A percentile compares a stretch with the other conserved stretches of the same genome.
Evolutionary conservation across 2,797 vertebrate genomes (phyloP).

Genomic region (Acomys russatus): DNA sequence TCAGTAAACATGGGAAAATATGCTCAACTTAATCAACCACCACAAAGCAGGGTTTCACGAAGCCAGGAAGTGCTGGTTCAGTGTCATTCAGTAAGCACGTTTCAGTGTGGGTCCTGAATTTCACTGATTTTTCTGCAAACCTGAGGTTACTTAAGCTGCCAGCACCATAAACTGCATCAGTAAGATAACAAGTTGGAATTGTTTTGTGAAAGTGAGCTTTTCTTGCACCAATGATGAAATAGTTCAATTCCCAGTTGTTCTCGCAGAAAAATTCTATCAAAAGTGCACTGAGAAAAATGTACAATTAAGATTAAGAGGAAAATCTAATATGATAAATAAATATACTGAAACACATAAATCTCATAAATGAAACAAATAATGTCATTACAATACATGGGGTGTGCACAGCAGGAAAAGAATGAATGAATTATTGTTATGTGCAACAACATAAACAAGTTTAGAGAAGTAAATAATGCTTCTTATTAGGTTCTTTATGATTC

Average conservation of each 20-base stretch:
- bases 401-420: constrained; percentile 22
- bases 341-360: background rate
- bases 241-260: background rate
- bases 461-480: background rate
- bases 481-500: background rate
- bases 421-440: background rate
- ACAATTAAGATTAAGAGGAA: background rate
- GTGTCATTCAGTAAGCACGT: background rate
- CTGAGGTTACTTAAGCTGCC: background rate
- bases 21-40: background rate
- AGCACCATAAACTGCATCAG: background rate
- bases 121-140: background rate
- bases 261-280: background rate
- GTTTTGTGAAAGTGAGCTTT: background rate
- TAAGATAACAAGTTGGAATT: background rate
- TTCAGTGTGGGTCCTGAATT: background rate
- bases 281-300: background rate
- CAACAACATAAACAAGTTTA: background rate
- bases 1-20: no score
- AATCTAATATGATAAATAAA: background rate
- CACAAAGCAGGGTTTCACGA: background rate
- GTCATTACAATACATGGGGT: background rate
- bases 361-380: background rate
- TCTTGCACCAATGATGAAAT: background rate
- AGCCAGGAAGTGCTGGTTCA: background rate